A percentile compares a stretch with the other conserved stretches of the same genome.
Evolutionary conservation across 2,113 vertebrate species (phyloP).

Genomic region (Lynx canadensis): DNA sequence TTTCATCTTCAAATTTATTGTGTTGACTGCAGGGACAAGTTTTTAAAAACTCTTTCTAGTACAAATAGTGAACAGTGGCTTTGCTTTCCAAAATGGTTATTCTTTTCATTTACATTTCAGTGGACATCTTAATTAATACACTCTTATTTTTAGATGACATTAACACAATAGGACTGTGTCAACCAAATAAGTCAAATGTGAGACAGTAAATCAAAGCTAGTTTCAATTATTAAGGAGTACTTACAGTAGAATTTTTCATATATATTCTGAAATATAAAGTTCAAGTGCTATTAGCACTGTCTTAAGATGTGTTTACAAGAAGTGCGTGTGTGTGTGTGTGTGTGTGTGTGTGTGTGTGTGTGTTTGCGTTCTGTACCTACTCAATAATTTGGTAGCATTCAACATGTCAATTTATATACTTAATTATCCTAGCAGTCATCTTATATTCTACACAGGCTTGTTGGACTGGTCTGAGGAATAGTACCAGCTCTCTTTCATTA

Average conservation of each 20-base stretch:
- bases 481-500: neutral
- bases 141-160: slow-evolving; percentile 76
- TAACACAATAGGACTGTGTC: slow-evolving; percentile 57
- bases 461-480: neutral
- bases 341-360: neutral
- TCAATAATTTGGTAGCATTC: neutral
- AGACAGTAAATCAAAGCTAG: slow-evolving; percentile 76
- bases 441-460: slow-evolving; percentile 46
- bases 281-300: slow-evolving; percentile 56
- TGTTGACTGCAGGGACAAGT: neutral
- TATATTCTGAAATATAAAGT: slow-evolving; percentile 65
- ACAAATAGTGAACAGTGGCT: slow-evolving; percentile 47
- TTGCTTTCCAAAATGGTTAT: slow-evolving; percentile 74
- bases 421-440: slow-evolving; percentile 63
- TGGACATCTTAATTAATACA: slow-evolving; percentile 79
- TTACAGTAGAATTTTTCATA: neutral
- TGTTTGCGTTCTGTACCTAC: neutral
- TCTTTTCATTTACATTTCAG: slow-evolving; percentile 72
- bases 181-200: slow-evolving; percentile 62
- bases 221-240: slow-evolving; percentile 65
- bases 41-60: slow-evolving; percentile 54
- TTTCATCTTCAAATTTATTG: slow-evolving; percentile 37
- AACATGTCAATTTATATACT: slow-evolving; percentile 42
- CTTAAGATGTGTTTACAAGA: slow-evolving; percentile 59
- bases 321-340: too few species aligned